Evolutionary conservation across 2,888 invertebrate species (phyloP).

Genomic region (Amphipoea lucens): DNA sequence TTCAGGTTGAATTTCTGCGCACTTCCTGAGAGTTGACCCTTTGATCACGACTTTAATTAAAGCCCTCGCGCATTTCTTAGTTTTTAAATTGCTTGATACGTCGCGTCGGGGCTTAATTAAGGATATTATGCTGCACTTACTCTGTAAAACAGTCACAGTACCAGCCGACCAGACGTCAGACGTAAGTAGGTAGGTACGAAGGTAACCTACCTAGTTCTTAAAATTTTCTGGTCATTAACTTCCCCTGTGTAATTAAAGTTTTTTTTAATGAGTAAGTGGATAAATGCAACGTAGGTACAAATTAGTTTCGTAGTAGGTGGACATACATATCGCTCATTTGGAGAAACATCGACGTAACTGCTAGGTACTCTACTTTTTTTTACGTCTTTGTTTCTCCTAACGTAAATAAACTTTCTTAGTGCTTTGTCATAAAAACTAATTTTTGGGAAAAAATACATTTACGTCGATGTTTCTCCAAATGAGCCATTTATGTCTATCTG

Average conservation of each 20-base stretch:
- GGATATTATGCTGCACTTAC: conserved; percentile 70
- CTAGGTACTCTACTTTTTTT: too few species aligned
- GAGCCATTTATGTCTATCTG: neutral
- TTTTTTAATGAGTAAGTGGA: neutral
- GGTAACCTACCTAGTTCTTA: neutral
- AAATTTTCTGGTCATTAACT: conserved; percentile 18
- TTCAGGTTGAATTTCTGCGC: conserved; percentile 47
- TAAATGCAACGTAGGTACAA: neutral
- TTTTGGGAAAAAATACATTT: too few species aligned
- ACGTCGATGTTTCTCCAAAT: too few species aligned
- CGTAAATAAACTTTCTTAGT: too few species aligned
- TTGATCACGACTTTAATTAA: conserved; percentile 76
- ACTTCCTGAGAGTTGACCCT: conserved; percentile 61
- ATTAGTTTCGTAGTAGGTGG: neutral
- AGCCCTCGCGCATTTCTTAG: conserved; percentile 73
- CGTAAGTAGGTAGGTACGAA: neutral
- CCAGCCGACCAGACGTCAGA: conserved; percentile 26
- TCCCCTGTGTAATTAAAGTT: neutral
- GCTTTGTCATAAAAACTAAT: too few species aligned
- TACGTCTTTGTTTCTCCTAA: too few species aligned
- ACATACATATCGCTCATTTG: neutral
- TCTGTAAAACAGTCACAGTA: conserved; percentile 46
- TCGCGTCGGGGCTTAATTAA: conserved; percentile 72
- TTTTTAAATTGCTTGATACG: conserved; percentile 75
- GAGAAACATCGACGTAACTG: too few species aligned